Conservation (phyloP, 2,888 invertebrate species). For the Lithosia quadra region DNA sequence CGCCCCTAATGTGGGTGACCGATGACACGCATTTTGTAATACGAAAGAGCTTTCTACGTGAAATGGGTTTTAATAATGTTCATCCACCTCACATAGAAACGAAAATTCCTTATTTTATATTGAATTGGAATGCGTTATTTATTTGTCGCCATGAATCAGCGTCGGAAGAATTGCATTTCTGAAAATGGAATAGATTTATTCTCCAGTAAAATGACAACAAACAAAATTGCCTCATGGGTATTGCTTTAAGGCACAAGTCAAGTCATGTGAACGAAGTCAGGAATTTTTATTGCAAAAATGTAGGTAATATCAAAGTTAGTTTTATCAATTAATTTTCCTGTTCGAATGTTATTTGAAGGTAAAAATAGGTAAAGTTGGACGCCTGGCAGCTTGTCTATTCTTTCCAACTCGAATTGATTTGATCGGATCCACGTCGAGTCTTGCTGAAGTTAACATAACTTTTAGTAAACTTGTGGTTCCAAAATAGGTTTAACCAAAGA, state of each 20-base stretch:
- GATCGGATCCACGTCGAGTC: slow-evolving; percentile 74
- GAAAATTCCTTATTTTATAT: slow-evolving; percentile 43
- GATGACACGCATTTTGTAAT: slow-evolving; percentile 55
- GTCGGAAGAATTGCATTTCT: slow-evolving; percentile 12
- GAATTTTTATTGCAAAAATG: slow-evolving; percentile 16
- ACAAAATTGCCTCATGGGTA: neutral
- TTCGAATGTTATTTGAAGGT: slow-evolving; percentile 57
- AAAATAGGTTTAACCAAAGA: slow-evolving; percentile 78
- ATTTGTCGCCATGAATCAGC: neutral
- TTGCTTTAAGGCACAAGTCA: neutral
- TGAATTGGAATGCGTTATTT: slow-evolving; percentile 16
- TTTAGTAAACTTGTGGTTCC: slow-evolving; percentile 71
- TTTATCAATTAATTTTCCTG: slow-evolving; percentile 63
- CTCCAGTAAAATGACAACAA: slow-evolving; percentile 3
- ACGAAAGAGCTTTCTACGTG: slow-evolving; percentile 43
- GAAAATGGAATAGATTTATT: slow-evolving; percentile 5
- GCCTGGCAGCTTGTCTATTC: slow-evolving; percentile 72
- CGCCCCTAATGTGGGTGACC: slow-evolving; percentile 53
- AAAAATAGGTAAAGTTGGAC: slow-evolving; percentile 68
- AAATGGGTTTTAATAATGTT: slow-evolving; percentile 52
- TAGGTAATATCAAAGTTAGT: slow-evolving; percentile 40
- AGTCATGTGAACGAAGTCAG: neutral
- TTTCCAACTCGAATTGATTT: slow-evolving; percentile 78
- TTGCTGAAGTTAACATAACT: slow-evolving; percentile 70
- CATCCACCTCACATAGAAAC: slow-evolving; percentile 28